Percentiles rank a stretch among this genome's conserved stretches.
phyloP scores from a whole-genome alignment of 2,797 vertebrate species.

The Notamacropus eugenii region DNA sequence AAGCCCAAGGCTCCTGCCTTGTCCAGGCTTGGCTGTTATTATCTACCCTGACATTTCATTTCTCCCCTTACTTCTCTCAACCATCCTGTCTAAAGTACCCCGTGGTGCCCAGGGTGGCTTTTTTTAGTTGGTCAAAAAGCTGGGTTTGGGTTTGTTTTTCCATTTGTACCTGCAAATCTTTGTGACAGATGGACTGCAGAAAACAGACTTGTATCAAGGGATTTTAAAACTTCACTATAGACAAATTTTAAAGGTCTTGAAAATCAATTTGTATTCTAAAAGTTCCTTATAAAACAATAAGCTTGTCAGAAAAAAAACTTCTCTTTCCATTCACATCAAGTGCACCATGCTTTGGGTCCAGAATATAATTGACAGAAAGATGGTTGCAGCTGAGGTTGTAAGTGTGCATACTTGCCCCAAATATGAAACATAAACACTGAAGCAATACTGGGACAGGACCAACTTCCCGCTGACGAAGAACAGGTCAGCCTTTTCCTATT shows the following conservation, averaged over 20 bases:
- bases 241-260: neutral
- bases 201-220: neutral
- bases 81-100: neutral
- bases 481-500: neutral
- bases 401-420: constrained; percentile 99
- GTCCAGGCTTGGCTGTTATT: no score
- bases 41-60: no score
- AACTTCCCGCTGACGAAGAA: neutral
- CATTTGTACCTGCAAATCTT: constrained; percentile 68
- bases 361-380: constrained; percentile 81
- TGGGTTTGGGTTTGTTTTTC: neutral
- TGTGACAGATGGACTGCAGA: neutral
- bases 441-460: constrained; percentile 96
- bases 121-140: no score
- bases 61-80: no score
- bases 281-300: neutral
- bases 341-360: constrained; percentile 91
- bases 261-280: neutral
- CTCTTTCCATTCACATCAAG: no score
- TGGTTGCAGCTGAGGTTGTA: constrained; percentile 87
- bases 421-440: constrained; percentile 99
- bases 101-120: neutral
- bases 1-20: no score
- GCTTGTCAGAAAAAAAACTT: neutral
- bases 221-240: neutral